Conservation (phyloP, 35 echinoderm and acorn worm genomes). For the Apostichopus japonicus region DNA sequence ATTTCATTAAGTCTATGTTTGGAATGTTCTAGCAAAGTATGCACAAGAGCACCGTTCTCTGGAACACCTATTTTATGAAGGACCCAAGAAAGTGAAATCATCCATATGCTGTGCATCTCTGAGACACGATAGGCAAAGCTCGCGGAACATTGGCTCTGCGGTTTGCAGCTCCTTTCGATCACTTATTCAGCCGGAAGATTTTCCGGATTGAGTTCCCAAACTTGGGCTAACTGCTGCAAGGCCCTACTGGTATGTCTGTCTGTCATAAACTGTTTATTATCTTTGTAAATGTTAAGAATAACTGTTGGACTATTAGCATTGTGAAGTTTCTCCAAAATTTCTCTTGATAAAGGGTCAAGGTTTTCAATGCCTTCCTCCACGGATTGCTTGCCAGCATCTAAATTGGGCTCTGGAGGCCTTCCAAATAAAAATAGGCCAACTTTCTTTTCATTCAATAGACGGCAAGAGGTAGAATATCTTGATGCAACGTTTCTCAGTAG, state of each 20-base stretch:
- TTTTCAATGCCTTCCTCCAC: not conserved
- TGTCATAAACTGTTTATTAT: slow-evolving; percentile 31
- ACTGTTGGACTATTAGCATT: not conserved
- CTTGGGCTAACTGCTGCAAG: slow-evolving; percentile 58
- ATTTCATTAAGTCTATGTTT: slow-evolving; percentile 29
- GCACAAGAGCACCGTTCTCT: slow-evolving; percentile 31
- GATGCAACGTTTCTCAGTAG: not conserved
- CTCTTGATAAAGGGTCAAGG: slow-evolving; percentile 1
- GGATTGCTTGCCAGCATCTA: slow-evolving; percentile 22
- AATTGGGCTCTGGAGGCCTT: slow-evolving; percentile 9
- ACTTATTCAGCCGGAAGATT: slow-evolving; percentile 37
- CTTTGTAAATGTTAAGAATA: slow-evolving; percentile 50
- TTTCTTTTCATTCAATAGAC: not conserved
- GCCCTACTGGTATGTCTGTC: slow-evolving; percentile 62
- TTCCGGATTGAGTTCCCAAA: not conserved
- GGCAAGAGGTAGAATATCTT: slow-evolving; percentile 19
- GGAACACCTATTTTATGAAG: slow-evolving; percentile 28
- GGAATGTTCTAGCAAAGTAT: slow-evolving; percentile 27
- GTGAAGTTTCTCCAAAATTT: slow-evolving; percentile 22
- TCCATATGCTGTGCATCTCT: slow-evolving; percentile 61
- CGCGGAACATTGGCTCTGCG: slow-evolving; percentile 42
- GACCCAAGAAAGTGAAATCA: slow-evolving; percentile 32
- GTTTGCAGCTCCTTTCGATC: slow-evolving; percentile 14
- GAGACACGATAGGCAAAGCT: slow-evolving; percentile 59
- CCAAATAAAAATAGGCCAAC: slow-evolving; percentile 42